These are phyloP conservation scores for Vulpes lagopus DNA, from an alignment of 2,113 vertebrate genomes.

Conservation along the genomic window DNA sequence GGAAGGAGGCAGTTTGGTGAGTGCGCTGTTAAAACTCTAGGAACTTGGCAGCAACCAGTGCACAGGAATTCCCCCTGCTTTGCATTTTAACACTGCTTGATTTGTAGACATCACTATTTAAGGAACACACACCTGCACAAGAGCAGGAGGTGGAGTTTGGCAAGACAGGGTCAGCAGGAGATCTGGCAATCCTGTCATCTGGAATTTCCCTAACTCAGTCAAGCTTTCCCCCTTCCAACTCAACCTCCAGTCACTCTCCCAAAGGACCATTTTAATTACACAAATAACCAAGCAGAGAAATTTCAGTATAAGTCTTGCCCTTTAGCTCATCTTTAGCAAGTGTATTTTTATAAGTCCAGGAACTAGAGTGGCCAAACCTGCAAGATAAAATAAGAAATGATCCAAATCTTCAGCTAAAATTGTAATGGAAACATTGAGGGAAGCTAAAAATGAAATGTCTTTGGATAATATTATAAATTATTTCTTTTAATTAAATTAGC, in stretches of 20 bases:
- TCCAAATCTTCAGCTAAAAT: conserved; percentile 61
- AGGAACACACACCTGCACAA: conserved; percentile 87
- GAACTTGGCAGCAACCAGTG: conserved; percentile 84
- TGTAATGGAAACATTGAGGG: conserved; percentile 56
- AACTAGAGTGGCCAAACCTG: conserved; percentile 24
- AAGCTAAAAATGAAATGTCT: conserved; percentile 53
- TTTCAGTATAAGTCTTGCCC: neutral
- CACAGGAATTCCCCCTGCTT: conserved; percentile 89
- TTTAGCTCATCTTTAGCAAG: conserved; percentile 61
- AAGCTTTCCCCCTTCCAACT: neutral
- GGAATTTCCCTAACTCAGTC: conserved; percentile 88
- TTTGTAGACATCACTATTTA: conserved; percentile 85
- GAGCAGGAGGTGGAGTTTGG: conserved; percentile 82
- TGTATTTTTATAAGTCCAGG: conserved; percentile 73
- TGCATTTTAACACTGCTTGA: conserved; percentile 82
- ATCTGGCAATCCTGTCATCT: conserved; percentile 82
- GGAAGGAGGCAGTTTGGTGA: conserved; percentile 72
- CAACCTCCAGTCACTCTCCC: neutral
- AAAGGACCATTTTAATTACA: neutral
- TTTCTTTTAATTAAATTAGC: conserved; percentile 72
- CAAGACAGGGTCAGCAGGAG: conserved; percentile 80
- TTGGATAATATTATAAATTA: conserved; percentile 51
- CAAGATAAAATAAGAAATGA: conserved; percentile 72
- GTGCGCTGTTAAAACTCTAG: conserved; percentile 78
- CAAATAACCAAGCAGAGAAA: neutral